Percentiles rank a stretch among this genome's conserved stretches.
phyloP scores from a whole-genome alignment of 2,797 vertebrate genomes.

The Poeciliopsis paucimaculata region DNA sequence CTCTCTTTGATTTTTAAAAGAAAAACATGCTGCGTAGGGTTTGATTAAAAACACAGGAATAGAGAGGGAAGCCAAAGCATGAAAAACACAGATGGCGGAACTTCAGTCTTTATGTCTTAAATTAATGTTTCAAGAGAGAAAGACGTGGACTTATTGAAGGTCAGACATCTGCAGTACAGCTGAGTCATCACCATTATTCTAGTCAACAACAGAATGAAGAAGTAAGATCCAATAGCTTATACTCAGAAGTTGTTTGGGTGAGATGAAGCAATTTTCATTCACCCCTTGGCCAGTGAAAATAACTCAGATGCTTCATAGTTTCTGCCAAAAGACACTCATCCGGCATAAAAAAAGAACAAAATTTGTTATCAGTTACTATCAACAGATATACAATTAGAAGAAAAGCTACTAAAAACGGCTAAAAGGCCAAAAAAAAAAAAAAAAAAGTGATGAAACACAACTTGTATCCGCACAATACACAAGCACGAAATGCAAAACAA shows the following conservation, averaged over 20 bases:
- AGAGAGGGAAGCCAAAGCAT: not conserved
- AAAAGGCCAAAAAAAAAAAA: not conserved
- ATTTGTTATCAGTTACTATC: not conserved
- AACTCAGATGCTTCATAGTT: not conserved
- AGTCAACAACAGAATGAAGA: not conserved
- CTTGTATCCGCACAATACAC: not conserved
- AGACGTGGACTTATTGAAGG: not conserved
- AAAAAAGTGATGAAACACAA: not conserved
- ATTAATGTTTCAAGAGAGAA: not conserved
- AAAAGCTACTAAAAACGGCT: not conserved
- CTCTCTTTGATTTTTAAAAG: not conserved
- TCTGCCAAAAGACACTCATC: not conserved
- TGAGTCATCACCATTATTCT: not conserved
- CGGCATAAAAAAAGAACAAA: not conserved
- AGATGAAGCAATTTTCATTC: not conserved
- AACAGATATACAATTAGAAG: not conserved
- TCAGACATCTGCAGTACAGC: not conserved
- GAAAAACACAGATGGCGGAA: not conserved
- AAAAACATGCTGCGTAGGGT: too few species aligned
- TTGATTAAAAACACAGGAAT: not conserved
- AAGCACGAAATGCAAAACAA: not conserved
- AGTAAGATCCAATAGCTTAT: not conserved
- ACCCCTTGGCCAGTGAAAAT: not conserved
- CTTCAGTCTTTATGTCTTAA: not conserved
- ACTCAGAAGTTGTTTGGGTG: not conserved